These are phyloP conservation scores for Echeneis naucrates DNA, from an alignment of 2,797 vertebrate genomes.

Conservation along the genomic window DNA sequence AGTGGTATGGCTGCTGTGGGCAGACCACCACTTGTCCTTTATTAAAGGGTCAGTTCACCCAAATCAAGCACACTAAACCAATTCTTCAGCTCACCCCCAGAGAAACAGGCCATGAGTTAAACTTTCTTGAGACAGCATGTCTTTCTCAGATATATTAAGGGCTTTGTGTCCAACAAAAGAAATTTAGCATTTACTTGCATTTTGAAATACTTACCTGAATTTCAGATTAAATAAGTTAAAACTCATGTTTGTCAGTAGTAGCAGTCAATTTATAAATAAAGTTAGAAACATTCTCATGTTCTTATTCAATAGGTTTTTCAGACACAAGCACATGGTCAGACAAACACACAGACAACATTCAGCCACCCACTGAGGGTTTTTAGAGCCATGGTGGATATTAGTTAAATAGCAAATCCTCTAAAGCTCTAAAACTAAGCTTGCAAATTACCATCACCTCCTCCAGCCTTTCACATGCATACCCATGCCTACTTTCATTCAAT, in stretches of 20 bases:
- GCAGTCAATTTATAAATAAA: conserved; percentile 2
- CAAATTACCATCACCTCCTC: conserved; percentile 83
- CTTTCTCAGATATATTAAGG: not conserved
- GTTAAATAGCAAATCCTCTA: conserved; percentile 82
- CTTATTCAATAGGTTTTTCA: conserved; percentile 23
- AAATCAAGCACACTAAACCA: conserved; percentile 17
- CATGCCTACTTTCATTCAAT: conserved; percentile 57
- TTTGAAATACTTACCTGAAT: too few relatives aligned
- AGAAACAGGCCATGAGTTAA: not conserved
- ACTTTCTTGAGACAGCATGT: not conserved
- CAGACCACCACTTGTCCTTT: conserved; percentile 2
- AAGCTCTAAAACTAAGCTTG: conserved; percentile 83
- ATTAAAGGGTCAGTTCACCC: conserved; percentile 21
- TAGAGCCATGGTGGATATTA: conserved; percentile 78
- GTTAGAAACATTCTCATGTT: not conserved
- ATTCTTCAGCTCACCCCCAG: conserved; percentile 1
- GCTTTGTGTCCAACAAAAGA: not conserved
- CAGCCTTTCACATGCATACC: conserved; percentile 70
- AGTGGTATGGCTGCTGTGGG: conserved; percentile 13
- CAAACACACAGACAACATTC: conserved; percentile 24
- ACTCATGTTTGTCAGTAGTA: not conserved
- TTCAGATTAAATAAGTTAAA: too few relatives aligned
- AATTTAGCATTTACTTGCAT: not conserved
- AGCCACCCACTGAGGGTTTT: conserved; percentile 68
- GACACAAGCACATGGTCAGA: conserved; percentile 15